Evolutionary conservation across 2,888 invertebrate species (phyloP), one percentile per base, ranked within the genome.

Genomic region (Mimachlamys varia): DNA sequence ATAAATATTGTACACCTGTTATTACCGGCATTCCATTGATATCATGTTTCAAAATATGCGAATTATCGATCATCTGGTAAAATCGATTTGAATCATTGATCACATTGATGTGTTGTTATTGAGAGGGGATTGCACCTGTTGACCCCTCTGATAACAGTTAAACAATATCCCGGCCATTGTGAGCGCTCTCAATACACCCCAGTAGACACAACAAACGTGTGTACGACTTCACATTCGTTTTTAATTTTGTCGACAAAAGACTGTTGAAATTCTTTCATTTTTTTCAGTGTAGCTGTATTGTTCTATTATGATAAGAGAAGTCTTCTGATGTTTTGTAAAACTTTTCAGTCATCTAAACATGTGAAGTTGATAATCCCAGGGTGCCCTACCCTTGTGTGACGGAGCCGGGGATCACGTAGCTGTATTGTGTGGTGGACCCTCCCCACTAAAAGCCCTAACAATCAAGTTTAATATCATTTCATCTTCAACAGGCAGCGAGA

Each of bases 81-180:
- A 76, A 76, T 76, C 76, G 76, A 76, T 76, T 76, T 76, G 33
- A 76, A 33, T 76, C 76, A 76, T 76, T 76, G 76, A 76, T 76
- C 76, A 22, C 33, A 76, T 76, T 76, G 76, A 76, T 76, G 27
- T 76, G 76, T 3, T 76, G 76, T 76, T 76, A 7, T 22, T 76
- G 76, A 76, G 76, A 76, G 76, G 76, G 33, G 76, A 33, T 76
- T 76, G 76, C 17, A 76, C 76, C 13, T 15, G 76, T 76, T 76
- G 76, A 76, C 76, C 76, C 33, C 33, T 12, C 76, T 13, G 27
- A 76, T 76, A 76, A 76, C 76, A 22, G 22, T n/a, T 22, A 62
- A 62, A 62, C 62, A 22, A n/a, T n/a, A 2, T 76, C 0, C 2
- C 33, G 27, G 27, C 33, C 76, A 33, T 76, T 76, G 76, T 76